Percentiles rank a stretch among this genome's conserved stretches.
phyloP scores from a whole-genome alignment of 2,797 vertebrate genomes.

The Tokudaia tokunoshimensis region DNA sequence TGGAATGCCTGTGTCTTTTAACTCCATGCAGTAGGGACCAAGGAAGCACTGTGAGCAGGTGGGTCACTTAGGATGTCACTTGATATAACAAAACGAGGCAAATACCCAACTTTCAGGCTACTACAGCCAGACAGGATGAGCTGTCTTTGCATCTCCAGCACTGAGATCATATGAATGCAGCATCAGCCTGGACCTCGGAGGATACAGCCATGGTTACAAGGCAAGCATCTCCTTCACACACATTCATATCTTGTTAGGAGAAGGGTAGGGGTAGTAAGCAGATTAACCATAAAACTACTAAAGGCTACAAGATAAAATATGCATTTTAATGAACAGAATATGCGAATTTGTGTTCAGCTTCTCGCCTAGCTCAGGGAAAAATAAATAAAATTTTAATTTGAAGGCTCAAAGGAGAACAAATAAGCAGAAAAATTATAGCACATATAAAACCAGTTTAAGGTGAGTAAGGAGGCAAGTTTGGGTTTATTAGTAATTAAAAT shows the following conservation, averaged over 20 bases:
- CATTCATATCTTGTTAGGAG: neutral
- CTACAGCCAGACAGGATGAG: neutral
- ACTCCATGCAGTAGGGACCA: neutral
- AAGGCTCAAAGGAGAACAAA: neutral
- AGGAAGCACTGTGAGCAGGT: neutral
- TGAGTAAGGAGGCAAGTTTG: neutral
- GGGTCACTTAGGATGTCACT: neutral
- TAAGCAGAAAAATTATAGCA: neutral
- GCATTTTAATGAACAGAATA: neutral
- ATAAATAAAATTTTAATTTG: neutral
- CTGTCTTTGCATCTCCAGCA: neutral
- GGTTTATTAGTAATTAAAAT: slow-evolving; percentile 23
- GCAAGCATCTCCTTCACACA: neutral
- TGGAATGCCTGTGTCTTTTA: neutral
- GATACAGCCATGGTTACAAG: neutral
- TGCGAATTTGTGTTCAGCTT: neutral
- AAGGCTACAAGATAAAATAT: neutral
- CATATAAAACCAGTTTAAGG: neutral
- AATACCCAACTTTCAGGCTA: neutral
- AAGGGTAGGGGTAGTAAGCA: neutral
- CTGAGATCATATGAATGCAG: no score
- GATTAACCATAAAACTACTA: neutral
- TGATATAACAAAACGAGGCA: neutral
- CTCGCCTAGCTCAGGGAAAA: neutral
- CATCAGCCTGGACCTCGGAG: neutral